A percentile compares a stretch with the other conserved stretches of the same genome.
These are phyloP conservation scores for Cheilosia urbana DNA, from an alignment of 2,888 invertebrate genomes.

Conservation along the genomic window DNA sequence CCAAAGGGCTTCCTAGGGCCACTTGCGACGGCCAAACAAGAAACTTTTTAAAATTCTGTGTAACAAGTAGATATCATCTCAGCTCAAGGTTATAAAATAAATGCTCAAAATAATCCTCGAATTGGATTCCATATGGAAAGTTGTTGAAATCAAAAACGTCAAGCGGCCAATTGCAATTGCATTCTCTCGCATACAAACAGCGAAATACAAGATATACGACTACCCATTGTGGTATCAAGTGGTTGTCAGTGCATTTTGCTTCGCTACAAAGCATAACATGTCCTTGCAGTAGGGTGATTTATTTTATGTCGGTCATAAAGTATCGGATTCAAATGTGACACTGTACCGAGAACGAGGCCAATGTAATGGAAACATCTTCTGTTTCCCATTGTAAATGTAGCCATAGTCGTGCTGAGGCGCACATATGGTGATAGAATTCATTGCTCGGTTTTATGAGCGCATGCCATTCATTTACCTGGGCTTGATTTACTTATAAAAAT, in stretches of 20 bases:
- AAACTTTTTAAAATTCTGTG: too few species aligned
- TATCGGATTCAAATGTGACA: neutral
- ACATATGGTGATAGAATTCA: neutral
- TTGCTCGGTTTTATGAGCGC: neutral
- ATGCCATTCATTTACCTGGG: neutral
- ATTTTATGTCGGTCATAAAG: constrained; percentile 46
- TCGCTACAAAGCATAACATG: constrained; percentile 11
- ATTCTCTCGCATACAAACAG: constrained; percentile 2
- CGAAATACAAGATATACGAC: constrained; percentile 19
- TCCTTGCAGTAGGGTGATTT: constrained; percentile 32
- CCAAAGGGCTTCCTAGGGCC: neutral
- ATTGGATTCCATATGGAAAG: neutral
- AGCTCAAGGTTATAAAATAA: too few species aligned
- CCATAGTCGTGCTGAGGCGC: neutral
- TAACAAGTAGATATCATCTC: too few species aligned
- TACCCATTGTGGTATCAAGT: constrained; percentile 35
- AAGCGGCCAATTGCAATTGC: constrained; percentile 51
- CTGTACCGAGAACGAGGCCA: neutral
- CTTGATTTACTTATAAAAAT: neutral
- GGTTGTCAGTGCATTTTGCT: constrained; percentile 4
- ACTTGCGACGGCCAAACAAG: too few species aligned
- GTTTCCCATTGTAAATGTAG: neutral
- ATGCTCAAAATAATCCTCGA: too few species aligned
- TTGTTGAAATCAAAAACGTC: constrained; percentile 49
- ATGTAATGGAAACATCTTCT: constrained; percentile 2